Conservation (phyloP, 2,113 vertebrate genomes). For the Telmatochromis brachygnathus region DNA sequence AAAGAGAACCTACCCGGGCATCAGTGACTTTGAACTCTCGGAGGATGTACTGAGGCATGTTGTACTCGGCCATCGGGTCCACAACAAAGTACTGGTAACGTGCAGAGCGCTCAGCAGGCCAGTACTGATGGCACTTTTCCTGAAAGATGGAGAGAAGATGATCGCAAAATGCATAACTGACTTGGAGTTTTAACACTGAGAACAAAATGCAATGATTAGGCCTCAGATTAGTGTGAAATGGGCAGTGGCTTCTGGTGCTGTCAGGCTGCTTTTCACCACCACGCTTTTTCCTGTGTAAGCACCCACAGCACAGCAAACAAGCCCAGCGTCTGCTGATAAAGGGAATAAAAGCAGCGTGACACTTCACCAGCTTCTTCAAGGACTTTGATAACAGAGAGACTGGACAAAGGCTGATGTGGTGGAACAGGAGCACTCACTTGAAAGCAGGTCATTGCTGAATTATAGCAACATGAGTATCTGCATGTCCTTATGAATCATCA, state of each 20-base stretch:
- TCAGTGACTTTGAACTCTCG: slow-evolving; percentile 97
- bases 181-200: not conserved
- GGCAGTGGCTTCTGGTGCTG: not conserved
- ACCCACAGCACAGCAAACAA: not conserved
- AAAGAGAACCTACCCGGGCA: slow-evolving; percentile 77
- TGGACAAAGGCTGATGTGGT: not conserved
- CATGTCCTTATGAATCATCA: not conserved
- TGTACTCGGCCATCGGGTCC: slow-evolving; percentile 98
- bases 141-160: slow-evolving; percentile 26
- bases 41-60: slow-evolving; percentile 99
- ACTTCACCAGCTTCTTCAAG: not conserved
- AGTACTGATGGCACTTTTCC: slow-evolving; percentile 99
- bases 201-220: not conserved
- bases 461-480: not conserved
- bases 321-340: not conserved
- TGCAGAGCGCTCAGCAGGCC: slow-evolving; percentile 92
- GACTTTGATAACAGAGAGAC: not conserved
- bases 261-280: not conserved
- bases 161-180: not conserved
- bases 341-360: not conserved
- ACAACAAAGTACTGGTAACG: slow-evolving; percentile 98
- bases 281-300: not conserved
- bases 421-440: not conserved
- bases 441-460: not conserved
- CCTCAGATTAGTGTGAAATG: not conserved